phyloP scores from a whole-genome alignment of 2,113 vertebrate genomes.

The Echinops telfairi region DNA sequence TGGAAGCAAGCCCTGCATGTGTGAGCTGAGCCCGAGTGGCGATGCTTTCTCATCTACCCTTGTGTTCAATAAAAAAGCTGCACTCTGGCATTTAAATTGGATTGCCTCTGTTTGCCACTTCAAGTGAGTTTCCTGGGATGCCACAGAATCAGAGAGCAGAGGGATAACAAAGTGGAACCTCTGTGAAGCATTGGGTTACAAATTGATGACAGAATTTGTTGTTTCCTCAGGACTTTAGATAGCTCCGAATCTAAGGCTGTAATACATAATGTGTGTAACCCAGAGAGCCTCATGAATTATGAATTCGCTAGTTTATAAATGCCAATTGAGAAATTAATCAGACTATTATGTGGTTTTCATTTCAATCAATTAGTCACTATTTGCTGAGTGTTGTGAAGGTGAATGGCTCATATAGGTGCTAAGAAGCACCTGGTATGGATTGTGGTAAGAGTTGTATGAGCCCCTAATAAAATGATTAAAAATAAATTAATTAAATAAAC shows the following conservation, averaged over 20 bases:
- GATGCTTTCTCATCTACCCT: too few relatives aligned
- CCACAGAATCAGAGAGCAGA: background rate
- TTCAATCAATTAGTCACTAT: conserved; percentile 68
- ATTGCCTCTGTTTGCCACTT: background rate
- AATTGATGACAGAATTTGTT: background rate
- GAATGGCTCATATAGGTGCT: conserved; percentile 15
- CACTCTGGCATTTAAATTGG: background rate
- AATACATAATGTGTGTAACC: conserved; percentile 38
- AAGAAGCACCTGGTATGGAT: conserved; percentile 43
- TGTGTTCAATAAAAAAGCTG: background rate
- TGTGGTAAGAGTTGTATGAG: too few relatives aligned
- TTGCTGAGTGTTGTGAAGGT: conserved; percentile 62
- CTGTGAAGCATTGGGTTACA: background rate
- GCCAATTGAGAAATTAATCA: background rate
- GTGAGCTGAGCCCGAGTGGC: too few relatives aligned
- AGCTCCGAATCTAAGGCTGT: conserved; percentile 10
- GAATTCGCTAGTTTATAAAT: conserved; percentile 64
- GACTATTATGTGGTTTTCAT: conserved; percentile 11
- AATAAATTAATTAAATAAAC: too few relatives aligned
- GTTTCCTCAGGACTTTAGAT: conserved; percentile 10
- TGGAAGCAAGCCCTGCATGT: too few relatives aligned
- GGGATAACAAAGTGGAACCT: background rate
- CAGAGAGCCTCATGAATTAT: conserved; percentile 35
- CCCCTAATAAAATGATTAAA: too few relatives aligned
- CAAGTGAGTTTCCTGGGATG: background rate